Conservation (phyloP, 1,140 invertebrate species). For the Leptinotarsa lineolata region DNA sequence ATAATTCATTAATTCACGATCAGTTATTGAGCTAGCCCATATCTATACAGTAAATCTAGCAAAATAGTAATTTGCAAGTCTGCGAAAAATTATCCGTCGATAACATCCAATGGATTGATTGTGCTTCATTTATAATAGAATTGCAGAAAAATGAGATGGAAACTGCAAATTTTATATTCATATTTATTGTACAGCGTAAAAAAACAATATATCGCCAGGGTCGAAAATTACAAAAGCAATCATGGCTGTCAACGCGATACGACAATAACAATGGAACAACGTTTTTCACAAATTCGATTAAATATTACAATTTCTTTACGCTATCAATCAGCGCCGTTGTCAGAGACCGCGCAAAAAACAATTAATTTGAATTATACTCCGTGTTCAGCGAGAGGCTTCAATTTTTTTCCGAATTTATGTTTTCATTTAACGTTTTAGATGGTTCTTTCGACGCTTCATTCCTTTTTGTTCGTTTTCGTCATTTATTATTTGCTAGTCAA, state of each 20-base stretch:
- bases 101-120: too few species aligned
- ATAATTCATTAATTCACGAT: too few species aligned
- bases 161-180: slow-evolving; percentile 11
- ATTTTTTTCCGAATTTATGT: slow-evolving; percentile 13
- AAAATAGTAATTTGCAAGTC: too few species aligned
- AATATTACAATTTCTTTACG: slow-evolving; percentile 23
- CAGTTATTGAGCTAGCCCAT: too few species aligned
- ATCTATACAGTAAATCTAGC: too few species aligned
- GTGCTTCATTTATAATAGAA: too few species aligned
- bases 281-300: slow-evolving; percentile 22
- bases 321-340: slow-evolving; percentile 19
- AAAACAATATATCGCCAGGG: slow-evolving; percentile 15
- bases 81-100: too few species aligned
- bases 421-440: slow-evolving; percentile 12
- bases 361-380: slow-evolving; percentile 21
- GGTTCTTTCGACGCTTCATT: background rate
- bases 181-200: slow-evolving; percentile 5
- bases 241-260: slow-evolving; percentile 16
- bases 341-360: slow-evolving; percentile 19
- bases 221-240: slow-evolving; percentile 19
- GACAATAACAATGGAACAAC: slow-evolving; percentile 14
- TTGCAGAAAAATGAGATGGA: background rate
- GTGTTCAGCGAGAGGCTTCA: background rate
- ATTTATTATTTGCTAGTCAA: background rate
- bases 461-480: slow-evolving; percentile 1